A percentile compares a stretch with the other conserved stretches of the same genome.
Conservation (phyloP, 2,888 invertebrate species). For the Ophonus ardosiacus region DNA sequence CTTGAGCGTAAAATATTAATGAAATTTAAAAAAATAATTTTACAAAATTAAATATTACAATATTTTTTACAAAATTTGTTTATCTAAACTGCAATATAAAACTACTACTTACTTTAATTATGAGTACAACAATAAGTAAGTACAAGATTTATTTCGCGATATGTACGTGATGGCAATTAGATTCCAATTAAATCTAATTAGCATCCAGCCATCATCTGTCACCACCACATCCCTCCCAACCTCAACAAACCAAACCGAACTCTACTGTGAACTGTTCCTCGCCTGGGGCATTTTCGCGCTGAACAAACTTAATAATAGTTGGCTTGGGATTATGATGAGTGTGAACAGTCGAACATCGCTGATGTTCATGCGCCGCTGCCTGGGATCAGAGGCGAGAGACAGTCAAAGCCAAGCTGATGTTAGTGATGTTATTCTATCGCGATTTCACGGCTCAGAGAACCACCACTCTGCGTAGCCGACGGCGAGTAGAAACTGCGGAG, state of each 20-base stretch:
- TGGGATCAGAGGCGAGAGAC: conserved; percentile 64
- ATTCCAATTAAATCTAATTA: conserved; percentile 29
- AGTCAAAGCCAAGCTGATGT: conserved; percentile 59
- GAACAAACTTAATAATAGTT: conserved; percentile 75
- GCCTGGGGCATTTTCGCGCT: conserved; percentile 74
- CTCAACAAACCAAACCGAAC: conserved; percentile 13
- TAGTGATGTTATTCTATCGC: conserved; percentile 59
- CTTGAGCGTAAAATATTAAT: no score
- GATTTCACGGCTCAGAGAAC: conserved; percentile 61
- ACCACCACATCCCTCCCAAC: neutral
- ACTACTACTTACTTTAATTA: no score
- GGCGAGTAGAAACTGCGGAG: conserved; percentile 1
- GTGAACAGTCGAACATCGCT: conserved; percentile 46
- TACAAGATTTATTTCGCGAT: no score
- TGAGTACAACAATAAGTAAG: no score
- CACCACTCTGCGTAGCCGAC: conserved; percentile 10
- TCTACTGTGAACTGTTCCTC: conserved; percentile 38
- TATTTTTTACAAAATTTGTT: no score
- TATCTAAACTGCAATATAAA: no score
- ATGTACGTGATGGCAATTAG: neutral
- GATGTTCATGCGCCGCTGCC: conserved; percentile 65
- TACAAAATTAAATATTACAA: no score
- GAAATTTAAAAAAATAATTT: no score
- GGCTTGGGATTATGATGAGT: conserved; percentile 58
- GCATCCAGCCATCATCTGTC: conserved; percentile 22